Evolutionary conservation across 2,888 invertebrate species (phyloP).

Genomic region (Ischnus inquisitorius): DNA sequence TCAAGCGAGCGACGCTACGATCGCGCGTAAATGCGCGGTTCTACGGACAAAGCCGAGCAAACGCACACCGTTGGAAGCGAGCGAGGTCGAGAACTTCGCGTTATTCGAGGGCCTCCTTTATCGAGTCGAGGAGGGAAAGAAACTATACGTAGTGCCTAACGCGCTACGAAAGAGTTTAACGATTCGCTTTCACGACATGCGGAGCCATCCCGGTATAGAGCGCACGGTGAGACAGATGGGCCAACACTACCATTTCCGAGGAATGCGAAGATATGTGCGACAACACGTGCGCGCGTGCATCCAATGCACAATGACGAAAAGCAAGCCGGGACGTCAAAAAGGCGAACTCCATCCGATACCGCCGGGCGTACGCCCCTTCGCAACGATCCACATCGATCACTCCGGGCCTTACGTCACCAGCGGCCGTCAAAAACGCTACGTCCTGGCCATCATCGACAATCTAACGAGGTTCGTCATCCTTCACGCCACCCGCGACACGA

Average conservation of each 20-base stretch:
- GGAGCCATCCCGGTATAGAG: constrained; percentile 63
- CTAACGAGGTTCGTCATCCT: constrained; percentile 16
- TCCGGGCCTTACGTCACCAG: constrained; percentile 37
- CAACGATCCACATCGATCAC: constrained; percentile 54
- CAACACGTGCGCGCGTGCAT: constrained; percentile 45
- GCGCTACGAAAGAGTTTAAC: constrained; percentile 41
- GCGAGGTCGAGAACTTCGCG: constrained; percentile 26
- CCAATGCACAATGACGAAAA: constrained; percentile 59
- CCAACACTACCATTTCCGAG: constrained; percentile 47
- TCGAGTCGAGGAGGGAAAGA: constrained; percentile 13
- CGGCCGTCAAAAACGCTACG: constrained; percentile 41
- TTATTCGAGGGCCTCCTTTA: constrained; percentile 57
- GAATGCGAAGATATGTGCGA: constrained; percentile 1
- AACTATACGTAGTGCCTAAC: constrained; percentile 35
- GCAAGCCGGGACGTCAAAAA: constrained; percentile 37
- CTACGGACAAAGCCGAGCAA: neutral
- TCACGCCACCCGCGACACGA: neutral
- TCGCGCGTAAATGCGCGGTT: constrained; percentile 26
- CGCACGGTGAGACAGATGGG: constrained; percentile 33
- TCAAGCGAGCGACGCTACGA: neutral
- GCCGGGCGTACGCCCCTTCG: constrained; percentile 64
- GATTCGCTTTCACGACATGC: constrained; percentile 40
- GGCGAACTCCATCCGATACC: constrained; percentile 62
- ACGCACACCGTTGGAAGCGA: neutral
- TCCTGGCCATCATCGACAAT: constrained; percentile 64